These are phyloP conservation scores for Dermolepida albohirtum DNA, from an alignment of 2,888 invertebrate species.

Conservation along the genomic window DNA sequence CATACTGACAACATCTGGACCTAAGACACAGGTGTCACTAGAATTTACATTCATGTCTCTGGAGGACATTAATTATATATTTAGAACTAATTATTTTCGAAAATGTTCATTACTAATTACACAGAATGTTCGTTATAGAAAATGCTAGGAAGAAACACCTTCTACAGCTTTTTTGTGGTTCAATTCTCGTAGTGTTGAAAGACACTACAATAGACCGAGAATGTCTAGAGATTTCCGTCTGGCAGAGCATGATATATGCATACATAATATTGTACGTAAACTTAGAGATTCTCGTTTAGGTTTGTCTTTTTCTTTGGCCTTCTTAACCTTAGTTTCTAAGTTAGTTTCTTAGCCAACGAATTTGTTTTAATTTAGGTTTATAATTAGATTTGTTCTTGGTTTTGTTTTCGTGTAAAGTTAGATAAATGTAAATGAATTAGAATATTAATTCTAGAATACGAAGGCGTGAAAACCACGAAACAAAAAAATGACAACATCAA, in stretches of 20 bases:
- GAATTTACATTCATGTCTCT: conserved; percentile 46
- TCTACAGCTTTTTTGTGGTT: not conserved
- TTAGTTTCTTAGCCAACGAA: not conserved
- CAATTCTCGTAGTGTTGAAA: not conserved
- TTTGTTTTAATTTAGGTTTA: not conserved
- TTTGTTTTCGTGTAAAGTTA: no score
- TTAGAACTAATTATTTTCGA: conserved; percentile 41
- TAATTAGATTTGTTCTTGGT: conserved; percentile 1
- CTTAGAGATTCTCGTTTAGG: not conserved
- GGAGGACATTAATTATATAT: conserved; percentile 38
- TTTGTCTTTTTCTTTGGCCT: conserved; percentile 1
- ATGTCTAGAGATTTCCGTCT: not conserved
- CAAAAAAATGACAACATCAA: no score
- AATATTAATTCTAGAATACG: no score
- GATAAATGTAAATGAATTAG: no score
- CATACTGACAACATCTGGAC: conserved; percentile 48
- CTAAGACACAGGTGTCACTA: conserved; percentile 47
- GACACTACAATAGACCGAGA: not conserved
- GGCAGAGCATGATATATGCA: not conserved
- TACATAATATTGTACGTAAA: not conserved
- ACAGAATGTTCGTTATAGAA: not conserved
- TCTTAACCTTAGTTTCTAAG: conserved; percentile 4
- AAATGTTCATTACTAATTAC: conserved; percentile 43
- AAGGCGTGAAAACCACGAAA: no score
- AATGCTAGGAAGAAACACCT: not conserved